Percentiles rank a stretch among this genome's conserved stretches.
Conservation (phyloP, 2,888 invertebrate species). For the Dolichomitus sp. region DNA sequence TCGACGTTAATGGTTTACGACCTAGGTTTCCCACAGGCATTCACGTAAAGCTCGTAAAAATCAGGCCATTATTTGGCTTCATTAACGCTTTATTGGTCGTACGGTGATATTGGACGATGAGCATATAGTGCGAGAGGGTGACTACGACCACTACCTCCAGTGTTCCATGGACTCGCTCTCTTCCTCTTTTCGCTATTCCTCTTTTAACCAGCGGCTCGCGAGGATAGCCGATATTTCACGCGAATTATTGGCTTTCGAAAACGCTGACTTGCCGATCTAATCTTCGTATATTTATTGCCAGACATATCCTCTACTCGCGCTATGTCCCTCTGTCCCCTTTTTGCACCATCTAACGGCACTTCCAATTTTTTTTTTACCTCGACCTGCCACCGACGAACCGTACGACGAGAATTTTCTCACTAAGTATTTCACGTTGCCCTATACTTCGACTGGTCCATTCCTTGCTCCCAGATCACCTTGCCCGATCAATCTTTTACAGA, state of each 20-base stretch:
- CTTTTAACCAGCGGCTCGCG: conserved; percentile 62
- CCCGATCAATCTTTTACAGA: conserved; percentile 45
- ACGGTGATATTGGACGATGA: conserved; percentile 59
- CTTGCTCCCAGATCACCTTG: conserved; percentile 33
- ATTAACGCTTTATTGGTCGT: conserved; percentile 67
- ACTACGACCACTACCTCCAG: conserved; percentile 41
- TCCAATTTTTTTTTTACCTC: conserved; percentile 57
- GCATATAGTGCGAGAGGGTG: conserved; percentile 50
- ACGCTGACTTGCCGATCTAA: conserved; percentile 77
- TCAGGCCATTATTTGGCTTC: conserved; percentile 68
- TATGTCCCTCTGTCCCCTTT: conserved; percentile 54
- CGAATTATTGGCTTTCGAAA: conserved; percentile 76
- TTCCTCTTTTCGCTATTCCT: conserved; percentile 40
- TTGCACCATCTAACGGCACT: conserved; percentile 58
- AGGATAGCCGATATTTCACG: conserved; percentile 73
- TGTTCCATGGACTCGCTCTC: conserved; percentile 26
- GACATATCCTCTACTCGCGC: conserved; percentile 67
- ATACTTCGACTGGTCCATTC: conserved; percentile 49
- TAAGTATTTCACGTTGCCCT: conserved; percentile 35
- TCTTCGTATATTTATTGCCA: conserved; percentile 75
- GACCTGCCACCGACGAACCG: conserved; percentile 24
- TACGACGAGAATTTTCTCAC: conserved; percentile 35
- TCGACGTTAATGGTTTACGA: conserved; percentile 62
- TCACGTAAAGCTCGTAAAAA: conserved; percentile 63
- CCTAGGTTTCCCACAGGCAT: conserved; percentile 46